These are phyloP conservation scores for Eulemur rubriventer DNA, from an alignment of 2,797 vertebrate species.

Conservation along the genomic window DNA sequence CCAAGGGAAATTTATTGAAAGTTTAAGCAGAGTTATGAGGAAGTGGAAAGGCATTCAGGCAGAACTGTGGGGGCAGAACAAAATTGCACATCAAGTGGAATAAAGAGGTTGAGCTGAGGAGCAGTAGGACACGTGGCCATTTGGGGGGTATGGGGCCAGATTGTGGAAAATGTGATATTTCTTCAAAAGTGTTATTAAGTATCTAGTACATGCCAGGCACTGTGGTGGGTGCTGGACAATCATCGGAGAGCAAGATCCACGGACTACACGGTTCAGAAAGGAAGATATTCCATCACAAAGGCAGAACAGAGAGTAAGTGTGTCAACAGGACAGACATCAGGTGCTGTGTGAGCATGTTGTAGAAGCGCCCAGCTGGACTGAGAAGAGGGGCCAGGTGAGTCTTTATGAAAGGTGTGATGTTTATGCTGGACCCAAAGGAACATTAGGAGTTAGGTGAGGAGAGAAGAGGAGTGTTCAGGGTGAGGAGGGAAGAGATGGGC, in stretches of 20 bases:
- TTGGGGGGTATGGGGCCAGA: not conserved
- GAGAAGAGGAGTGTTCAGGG: not conserved
- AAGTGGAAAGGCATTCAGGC: not conserved
- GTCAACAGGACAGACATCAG: not conserved
- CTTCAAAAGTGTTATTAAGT: not conserved
- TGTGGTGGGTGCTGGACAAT: not conserved
- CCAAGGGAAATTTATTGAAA: not conserved
- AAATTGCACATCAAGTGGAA: not conserved
- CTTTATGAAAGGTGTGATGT: not conserved
- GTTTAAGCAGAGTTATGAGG: not conserved
- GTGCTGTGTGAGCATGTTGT: accelerated
- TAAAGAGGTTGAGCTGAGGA: not conserved
- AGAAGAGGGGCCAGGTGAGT: not conserved
- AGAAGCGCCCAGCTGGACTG: not conserved
- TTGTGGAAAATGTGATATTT: not conserved
- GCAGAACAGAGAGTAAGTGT: not conserved
- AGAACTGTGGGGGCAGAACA: not conserved
- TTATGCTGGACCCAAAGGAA: not conserved
- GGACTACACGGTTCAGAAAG: not conserved
- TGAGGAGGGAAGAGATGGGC: not conserved
- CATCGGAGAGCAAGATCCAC: not conserved
- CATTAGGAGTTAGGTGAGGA: not conserved
- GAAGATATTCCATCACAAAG: not conserved
- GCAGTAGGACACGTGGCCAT: not conserved
- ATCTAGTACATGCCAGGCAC: not conserved